Base-by-base conservation (phyloP, 2,888 invertebrate genomes). In the Diaprepes abbreviatus region DNA sequence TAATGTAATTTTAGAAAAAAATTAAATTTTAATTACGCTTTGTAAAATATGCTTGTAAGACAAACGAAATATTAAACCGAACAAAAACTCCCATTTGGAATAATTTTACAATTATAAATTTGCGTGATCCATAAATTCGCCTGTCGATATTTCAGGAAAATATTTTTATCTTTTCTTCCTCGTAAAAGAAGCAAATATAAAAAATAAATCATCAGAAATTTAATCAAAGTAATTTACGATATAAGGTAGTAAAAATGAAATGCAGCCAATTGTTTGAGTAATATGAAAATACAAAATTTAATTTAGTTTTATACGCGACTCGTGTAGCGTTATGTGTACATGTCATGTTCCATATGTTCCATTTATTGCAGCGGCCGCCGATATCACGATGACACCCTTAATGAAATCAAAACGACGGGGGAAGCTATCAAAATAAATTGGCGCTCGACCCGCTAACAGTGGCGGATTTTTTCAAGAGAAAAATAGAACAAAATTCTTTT, bases 341-440 rank as follows among this genome's bases (percentile, higher is more conserved):
- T 78, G 78, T 76, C 78, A 78, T 76, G 79, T 80, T 78, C 78
- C 79, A 79, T 79, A 78, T 80, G 79, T 81, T 80, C 62, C 78
- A 73, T 79, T 79, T 79, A 78, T 79, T 76, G 77, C 75, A 72
- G 75, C 62, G 45, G 55, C 74, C 75, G 71, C 77, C 78, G 74
- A 78, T 78, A 78, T 78, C 78, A 76, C 76, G 79, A 81, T 80
- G 80, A 80, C 81, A 80, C 80, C 79, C 82, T 81, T 81, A 82
- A 82, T 82, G 82, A 82, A 82, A 82, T 82, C 82, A 82, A 82
- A 83, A 82, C 81, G 80, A 76, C 80, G 75, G 79, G 76, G 79
- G 79, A 77, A 78, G 80, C 80, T 80, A 81, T 81, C 81, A 81
- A 81, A 81, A 82, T 80, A 81, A 81, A 81, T 81, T 81, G 81